phyloP scores from a whole-genome alignment of 2,888 invertebrate species.

The Heteromurus nitidus region DNA sequence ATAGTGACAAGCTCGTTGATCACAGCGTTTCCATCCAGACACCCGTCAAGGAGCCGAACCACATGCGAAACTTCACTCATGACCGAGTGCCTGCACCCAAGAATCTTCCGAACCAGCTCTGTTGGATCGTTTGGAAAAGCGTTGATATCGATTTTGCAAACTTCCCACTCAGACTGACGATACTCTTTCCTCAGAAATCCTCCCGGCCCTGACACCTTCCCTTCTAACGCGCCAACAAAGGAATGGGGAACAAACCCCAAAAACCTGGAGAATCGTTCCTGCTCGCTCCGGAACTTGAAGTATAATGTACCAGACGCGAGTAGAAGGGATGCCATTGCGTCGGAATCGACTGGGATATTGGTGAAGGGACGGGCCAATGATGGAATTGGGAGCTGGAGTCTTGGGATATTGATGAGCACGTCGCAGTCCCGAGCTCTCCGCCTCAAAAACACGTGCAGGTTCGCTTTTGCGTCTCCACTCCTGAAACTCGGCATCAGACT shows the following conservation, averaged over 20 bases:
- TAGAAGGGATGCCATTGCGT: not conserved
- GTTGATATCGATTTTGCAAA: not conserved
- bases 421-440: not conserved
- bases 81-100: constrained; percentile 3
- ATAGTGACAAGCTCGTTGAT: not conserved
- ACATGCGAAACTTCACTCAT: not conserved
- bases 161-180: not conserved
- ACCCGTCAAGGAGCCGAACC: not conserved
- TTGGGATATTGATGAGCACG: not conserved
- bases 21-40: no score
- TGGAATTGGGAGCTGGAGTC: not conserved
- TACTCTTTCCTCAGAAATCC: not conserved
- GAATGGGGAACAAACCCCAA: no score
- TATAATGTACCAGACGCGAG: constrained; percentile 30
- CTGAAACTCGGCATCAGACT: constrained; percentile 18
- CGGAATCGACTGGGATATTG: not conserved
- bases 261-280: constrained; percentile 38
- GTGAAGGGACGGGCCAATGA: not conserved
- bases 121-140: constrained; percentile 24
- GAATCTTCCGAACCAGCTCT: constrained; percentile 8
- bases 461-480: not conserved
- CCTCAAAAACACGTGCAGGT: constrained; percentile 9
- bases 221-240: no score
- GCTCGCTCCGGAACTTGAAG: constrained; percentile 12
- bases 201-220: not conserved